These are phyloP conservation scores for Danaus chrysippus DNA, from an alignment of 2,888 invertebrate species.

Conservation along the genomic window DNA sequence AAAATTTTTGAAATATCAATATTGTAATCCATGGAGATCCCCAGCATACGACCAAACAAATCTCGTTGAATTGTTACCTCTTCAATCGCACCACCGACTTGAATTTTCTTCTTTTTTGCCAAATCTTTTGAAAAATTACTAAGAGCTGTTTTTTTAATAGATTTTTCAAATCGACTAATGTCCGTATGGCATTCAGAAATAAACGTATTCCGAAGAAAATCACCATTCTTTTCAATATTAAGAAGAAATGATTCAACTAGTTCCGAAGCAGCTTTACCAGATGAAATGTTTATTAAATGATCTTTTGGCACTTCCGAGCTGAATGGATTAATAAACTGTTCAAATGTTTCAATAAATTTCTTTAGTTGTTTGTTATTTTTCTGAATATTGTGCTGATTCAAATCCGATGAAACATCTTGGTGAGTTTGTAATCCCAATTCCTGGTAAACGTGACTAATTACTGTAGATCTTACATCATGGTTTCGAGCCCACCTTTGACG, in stretches of 20 bases:
- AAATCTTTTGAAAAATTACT: not conserved
- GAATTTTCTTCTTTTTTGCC: not conserved
- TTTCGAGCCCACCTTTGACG: slow-evolving; percentile 33
- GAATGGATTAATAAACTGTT: slow-evolving; percentile 33
- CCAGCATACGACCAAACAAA: slow-evolving; percentile 32
- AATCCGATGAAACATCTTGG: slow-evolving; percentile 25
- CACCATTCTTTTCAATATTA: slow-evolving; percentile 20
- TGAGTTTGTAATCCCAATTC: slow-evolving; percentile 16
- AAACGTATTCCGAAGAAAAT: slow-evolving; percentile 13
- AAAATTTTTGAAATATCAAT: slow-evolving; percentile 31
- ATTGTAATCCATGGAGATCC: slow-evolving; percentile 32
- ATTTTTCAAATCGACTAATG: slow-evolving; percentile 17
- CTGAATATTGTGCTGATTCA: slow-evolving; percentile 26
- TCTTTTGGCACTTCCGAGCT: slow-evolving; percentile 24
- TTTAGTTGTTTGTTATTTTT: slow-evolving; percentile 27
- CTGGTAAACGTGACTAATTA: slow-evolving; percentile 23
- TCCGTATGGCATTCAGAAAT: slow-evolving; percentile 19
- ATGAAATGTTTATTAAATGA: slow-evolving; percentile 31
- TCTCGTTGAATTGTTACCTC: slow-evolving; percentile 27
- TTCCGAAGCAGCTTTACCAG: slow-evolving; percentile 29
- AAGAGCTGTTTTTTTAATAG: slow-evolving; percentile 19
- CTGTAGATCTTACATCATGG: slow-evolving; percentile 34
- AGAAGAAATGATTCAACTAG: slow-evolving; percentile 27
- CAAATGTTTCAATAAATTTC: slow-evolving; percentile 26
- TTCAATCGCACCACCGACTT: not conserved